Evolutionary conservation across 2,797 vertebrate species (phyloP).

Genomic region (Sebastes steindachneri): DNA sequence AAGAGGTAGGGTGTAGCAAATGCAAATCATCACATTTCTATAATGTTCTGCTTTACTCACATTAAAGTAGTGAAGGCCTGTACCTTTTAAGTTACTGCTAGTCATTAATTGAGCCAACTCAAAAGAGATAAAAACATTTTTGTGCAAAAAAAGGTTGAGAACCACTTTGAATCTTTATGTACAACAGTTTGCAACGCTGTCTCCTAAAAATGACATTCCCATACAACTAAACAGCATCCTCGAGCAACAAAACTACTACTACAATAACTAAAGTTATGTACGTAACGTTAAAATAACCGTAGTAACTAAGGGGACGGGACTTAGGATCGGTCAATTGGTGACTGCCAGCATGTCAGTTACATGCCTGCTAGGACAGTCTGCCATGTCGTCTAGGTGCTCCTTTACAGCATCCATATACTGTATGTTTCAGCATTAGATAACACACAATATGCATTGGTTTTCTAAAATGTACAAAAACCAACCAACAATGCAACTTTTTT

Average conservation of each 20-base stretch:
- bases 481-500: not conserved
- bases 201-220: not conserved
- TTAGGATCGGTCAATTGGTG: no score
- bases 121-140: not conserved
- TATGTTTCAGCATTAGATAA: not conserved
- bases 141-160: not conserved
- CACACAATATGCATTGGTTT: not conserved
- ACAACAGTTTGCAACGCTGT: not conserved
- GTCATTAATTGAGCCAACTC: not conserved
- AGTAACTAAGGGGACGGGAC: no score
- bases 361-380: no score
- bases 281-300: not conserved
- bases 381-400: no score
- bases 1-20: not conserved
- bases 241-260: no score
- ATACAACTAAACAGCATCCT: not conserved
- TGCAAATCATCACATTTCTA: constrained; percentile 12
- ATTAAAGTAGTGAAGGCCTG: not conserved
- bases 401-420: not conserved
- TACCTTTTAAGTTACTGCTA: not conserved
- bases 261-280: not conserved
- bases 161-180: not conserved
- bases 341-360: not conserved
- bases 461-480: not conserved
- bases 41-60: not conserved